Evolutionary conservation across 2,113 vertebrate genomes (phyloP).

Genomic region (Oriolus oriolus): DNA sequence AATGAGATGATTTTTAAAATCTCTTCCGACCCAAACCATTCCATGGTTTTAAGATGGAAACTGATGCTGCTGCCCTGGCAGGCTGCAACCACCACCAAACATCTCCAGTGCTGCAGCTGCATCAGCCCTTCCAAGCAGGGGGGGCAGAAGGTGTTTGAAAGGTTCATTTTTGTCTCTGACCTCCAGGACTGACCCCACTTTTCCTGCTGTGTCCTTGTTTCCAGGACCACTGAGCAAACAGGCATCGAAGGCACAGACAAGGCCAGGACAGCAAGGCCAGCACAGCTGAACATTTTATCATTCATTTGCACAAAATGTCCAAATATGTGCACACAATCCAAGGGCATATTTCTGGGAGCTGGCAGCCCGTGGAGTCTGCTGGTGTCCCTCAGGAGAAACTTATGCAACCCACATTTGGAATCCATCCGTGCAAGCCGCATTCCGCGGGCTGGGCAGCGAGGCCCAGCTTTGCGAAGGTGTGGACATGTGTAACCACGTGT

Average conservation of each 20-base stretch:
- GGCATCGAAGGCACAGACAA: background rate
- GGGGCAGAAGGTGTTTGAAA: background rate
- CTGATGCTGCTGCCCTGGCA: background rate
- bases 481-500: background rate
- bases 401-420: conserved; percentile 33
- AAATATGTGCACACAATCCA: conserved; percentile 52
- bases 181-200: background rate
- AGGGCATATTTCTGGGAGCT: conserved; percentile 54
- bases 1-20: background rate
- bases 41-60: background rate
- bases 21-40: background rate
- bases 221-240: background rate
- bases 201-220: background rate
- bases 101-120: background rate
- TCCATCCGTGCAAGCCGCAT: background rate
- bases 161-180: background rate
- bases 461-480: conserved; percentile 11
- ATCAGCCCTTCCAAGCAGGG: background rate
- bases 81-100: background rate
- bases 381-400: conserved; percentile 39
- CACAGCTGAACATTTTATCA: background rate
- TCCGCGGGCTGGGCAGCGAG: background rate
- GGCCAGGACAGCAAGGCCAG: conserved; percentile 1
- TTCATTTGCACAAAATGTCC: conserved; percentile 48
- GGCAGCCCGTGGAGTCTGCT: conserved; percentile 26